These are phyloP conservation scores for Athene noctua DNA, from an alignment of 2,113 vertebrate genomes.

Conservation along the genomic window DNA sequence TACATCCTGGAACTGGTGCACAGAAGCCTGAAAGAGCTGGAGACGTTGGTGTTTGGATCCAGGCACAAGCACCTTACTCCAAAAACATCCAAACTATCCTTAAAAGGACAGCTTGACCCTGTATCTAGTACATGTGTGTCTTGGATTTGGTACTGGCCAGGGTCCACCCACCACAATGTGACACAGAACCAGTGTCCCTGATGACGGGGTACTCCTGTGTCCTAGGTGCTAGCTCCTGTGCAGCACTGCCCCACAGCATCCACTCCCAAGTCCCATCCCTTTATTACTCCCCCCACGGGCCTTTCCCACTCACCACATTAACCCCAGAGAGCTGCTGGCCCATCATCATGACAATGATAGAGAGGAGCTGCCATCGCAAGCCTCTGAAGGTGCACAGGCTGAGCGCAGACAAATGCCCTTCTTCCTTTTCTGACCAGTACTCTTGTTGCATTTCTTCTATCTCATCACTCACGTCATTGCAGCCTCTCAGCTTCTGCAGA, in stretches of 20 bases:
- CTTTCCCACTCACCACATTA: constrained; percentile 77
- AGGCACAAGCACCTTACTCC: background rate
- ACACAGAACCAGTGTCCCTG: background rate
- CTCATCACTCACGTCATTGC: constrained; percentile 78
- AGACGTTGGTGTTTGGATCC: background rate
- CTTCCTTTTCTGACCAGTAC: constrained; percentile 78
- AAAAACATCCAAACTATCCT: background rate
- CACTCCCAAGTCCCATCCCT: background rate
- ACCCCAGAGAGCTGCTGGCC: constrained; percentile 94
- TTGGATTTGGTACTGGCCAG: background rate
- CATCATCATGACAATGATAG: constrained; percentile 82
- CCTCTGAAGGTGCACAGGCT: constrained; percentile 78
- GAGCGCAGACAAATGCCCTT: constrained; percentile 79
- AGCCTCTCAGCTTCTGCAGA: constrained; percentile 80
- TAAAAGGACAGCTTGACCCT: background rate
- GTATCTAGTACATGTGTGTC: background rate
- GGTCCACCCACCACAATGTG: rapidly evolving
- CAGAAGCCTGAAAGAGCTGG: background rate
- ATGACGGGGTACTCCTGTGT: background rate
- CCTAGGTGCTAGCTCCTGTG: background rate
- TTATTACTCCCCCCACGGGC: rapidly evolving
- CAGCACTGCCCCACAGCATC: background rate
- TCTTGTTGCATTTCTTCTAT: constrained; percentile 85
- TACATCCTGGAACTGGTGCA: background rate
- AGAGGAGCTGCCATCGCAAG: constrained; percentile 90